These are phyloP conservation scores for Drosophila obscura DNA, from an alignment of 1,140 invertebrate genomes.

Conservation along the genomic window DNA sequence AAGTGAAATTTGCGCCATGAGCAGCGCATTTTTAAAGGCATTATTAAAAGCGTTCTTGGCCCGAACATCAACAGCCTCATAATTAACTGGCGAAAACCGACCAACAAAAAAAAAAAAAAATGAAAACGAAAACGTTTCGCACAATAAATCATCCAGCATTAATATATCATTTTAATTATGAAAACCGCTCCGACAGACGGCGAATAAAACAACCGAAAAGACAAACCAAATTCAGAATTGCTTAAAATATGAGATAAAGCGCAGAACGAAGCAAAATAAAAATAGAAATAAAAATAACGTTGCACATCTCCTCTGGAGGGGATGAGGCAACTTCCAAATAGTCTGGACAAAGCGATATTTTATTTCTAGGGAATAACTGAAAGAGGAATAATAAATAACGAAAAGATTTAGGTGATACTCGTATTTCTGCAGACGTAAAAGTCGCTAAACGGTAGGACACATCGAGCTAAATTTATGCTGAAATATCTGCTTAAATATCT, in stretches of 20 bases:
- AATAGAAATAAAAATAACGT: no score
- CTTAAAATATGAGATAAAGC: conserved; percentile 1
- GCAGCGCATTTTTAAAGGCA: background rate
- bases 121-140: conserved; percentile 39
- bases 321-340: background rate
- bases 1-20: conserved; percentile 32
- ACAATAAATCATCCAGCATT: conserved; percentile 56
- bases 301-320: no score
- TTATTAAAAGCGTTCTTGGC: conserved; percentile 52
- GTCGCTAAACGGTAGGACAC: no score
- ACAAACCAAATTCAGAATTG: background rate
- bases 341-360: background rate
- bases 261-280: no score
- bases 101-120: no score
- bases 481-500: no score
- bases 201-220: conserved; percentile 8
- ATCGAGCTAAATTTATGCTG: no score
- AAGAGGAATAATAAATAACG: no score
- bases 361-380: no score
- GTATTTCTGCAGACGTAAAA: no score
- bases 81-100: conserved; percentile 38
- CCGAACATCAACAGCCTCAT: conserved; percentile 33
- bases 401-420: no score
- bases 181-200: conserved; percentile 20
- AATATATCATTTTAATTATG: conserved; percentile 65